Percentiles rank a stretch among this genome's conserved stretches.
Conservation (phyloP, 2,888 invertebrate species). For the Brachyptera putata region DNA sequence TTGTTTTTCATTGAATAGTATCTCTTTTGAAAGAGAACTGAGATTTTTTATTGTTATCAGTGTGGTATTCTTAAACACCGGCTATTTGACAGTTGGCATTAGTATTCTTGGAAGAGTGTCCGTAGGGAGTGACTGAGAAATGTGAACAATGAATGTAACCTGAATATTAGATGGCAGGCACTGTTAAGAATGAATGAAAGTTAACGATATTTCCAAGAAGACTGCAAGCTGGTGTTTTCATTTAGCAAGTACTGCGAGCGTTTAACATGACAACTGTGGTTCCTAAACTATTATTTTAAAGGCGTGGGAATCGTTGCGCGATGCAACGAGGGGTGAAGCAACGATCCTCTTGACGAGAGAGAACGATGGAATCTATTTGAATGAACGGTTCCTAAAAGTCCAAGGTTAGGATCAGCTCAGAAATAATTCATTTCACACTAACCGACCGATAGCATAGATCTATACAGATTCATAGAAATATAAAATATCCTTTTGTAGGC, state of each 20-base stretch:
- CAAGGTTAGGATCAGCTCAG: slow-evolving; percentile 22
- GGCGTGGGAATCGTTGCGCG: slow-evolving; percentile 3
- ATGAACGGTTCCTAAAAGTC: slow-evolving; percentile 17
- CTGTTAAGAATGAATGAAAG: background rate
- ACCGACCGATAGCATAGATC: slow-evolving; percentile 9
- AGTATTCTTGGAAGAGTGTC: slow-evolving; percentile 29
- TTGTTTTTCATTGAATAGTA: slow-evolving; percentile 15
- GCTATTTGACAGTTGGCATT: slow-evolving; percentile 15
- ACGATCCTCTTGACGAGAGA: slow-evolving; percentile 1
- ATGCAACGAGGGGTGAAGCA: slow-evolving; percentile 14
- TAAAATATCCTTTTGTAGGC: slow-evolving; percentile 13
- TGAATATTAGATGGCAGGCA: background rate
- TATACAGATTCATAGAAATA: too few relatives aligned
- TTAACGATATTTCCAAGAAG: slow-evolving; percentile 27
- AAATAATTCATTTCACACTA: slow-evolving; percentile 14
- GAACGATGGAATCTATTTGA: background rate
- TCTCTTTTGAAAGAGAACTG: background rate
- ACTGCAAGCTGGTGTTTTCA: slow-evolving; percentile 26
- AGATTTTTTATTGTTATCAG: slow-evolving; percentile 18
- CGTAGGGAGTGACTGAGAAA: background rate
- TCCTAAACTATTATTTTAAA: slow-evolving; percentile 22
- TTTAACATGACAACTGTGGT: slow-evolving; percentile 26
- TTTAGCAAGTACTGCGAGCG: too few relatives aligned
- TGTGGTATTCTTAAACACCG: slow-evolving; percentile 7
- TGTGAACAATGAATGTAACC: slow-evolving; percentile 4